These are phyloP conservation scores for Jacana jacana DNA, from an alignment of 2,113 vertebrate genomes.

Conservation along the genomic window DNA sequence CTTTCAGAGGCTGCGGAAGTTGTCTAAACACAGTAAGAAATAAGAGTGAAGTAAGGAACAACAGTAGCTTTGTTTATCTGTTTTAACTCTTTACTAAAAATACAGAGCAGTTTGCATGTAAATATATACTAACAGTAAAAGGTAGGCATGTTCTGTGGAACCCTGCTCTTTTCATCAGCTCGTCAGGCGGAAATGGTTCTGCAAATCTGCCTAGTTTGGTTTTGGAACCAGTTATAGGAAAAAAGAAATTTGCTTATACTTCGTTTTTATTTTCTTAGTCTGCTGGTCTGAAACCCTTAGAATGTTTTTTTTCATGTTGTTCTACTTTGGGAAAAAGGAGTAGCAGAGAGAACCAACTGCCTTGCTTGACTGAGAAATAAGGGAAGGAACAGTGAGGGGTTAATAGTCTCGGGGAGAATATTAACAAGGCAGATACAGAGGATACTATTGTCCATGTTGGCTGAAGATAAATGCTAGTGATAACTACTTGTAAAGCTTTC, in stretches of 20 bases:
- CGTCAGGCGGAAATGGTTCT: not conserved
- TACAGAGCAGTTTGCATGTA: not conserved
- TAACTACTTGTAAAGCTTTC: not conserved
- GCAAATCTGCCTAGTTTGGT: not conserved
- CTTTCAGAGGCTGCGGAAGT: not conserved
- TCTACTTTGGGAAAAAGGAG: not conserved
- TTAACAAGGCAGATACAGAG: not conserved
- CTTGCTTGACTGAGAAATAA: not conserved
- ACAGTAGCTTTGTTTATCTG: not conserved
- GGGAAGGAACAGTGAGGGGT: not conserved
- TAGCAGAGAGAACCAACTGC: not conserved
- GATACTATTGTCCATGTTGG: not conserved
- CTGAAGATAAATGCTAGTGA: not conserved
- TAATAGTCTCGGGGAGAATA: not conserved
- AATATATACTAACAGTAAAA: not conserved
- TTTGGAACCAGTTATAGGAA: conserved; percentile 38
- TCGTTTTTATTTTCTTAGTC: conserved; percentile 5
- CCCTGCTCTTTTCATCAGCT: not conserved
- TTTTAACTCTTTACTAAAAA: not conserved
- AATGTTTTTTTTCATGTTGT: not conserved
- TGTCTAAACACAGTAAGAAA: not conserved
- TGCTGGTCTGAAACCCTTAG: not conserved
- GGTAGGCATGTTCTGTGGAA: not conserved
- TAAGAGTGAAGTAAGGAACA: not conserved
- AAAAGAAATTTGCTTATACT: conserved; percentile 7